phyloP scores from a whole-genome alignment of 2,888 invertebrate species.

The Druceiella hillmani region DNA sequence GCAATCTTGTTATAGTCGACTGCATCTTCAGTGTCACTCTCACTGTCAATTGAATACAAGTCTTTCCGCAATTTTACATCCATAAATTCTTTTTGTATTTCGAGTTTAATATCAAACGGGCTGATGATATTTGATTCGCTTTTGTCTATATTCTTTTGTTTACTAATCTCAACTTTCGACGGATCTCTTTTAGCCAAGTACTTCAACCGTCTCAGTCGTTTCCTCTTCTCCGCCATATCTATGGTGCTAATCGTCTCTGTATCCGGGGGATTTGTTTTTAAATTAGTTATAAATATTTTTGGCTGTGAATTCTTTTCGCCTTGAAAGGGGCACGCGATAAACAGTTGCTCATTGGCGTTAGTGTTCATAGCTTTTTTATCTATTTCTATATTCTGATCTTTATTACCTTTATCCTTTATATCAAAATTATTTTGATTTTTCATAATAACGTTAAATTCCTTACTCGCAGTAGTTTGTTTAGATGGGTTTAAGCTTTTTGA shows the following conservation, averaged over 20 bases:
- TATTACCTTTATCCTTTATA: too few species aligned
- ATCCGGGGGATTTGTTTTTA: slow-evolving; percentile 33
- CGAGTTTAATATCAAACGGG: slow-evolving; percentile 37
- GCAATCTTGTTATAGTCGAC: slow-evolving; percentile 49
- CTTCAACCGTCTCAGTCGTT: slow-evolving; percentile 41
- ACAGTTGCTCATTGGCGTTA: slow-evolving; percentile 36
- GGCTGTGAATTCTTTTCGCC: slow-evolving; percentile 39
- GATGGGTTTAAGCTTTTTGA: too few species aligned
- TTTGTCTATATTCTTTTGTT: slow-evolving; percentile 29
- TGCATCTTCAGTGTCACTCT: slow-evolving; percentile 47
- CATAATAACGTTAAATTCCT: too few species aligned
- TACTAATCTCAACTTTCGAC: slow-evolving; percentile 29
- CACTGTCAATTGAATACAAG: slow-evolving; percentile 41
- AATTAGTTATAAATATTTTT: slow-evolving; percentile 39
- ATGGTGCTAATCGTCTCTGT: slow-evolving; percentile 41
- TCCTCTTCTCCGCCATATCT: slow-evolving; percentile 51
- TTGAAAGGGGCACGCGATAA: slow-evolving; percentile 40
- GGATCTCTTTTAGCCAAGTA: slow-evolving; percentile 33
- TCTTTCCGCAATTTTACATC: slow-evolving; percentile 32
- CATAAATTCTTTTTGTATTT: slow-evolving; percentile 40
- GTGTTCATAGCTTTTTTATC: slow-evolving; percentile 26
- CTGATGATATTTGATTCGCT: slow-evolving; percentile 35
- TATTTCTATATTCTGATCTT: too few species aligned
- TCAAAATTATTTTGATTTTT: too few species aligned
- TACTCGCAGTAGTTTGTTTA: too few species aligned